Percentiles rank a stretch among this genome's conserved stretches.
Evolutionary conservation across 1,140 invertebrate species (phyloP).

Genomic region (Caenorhabditis latens): DNA sequence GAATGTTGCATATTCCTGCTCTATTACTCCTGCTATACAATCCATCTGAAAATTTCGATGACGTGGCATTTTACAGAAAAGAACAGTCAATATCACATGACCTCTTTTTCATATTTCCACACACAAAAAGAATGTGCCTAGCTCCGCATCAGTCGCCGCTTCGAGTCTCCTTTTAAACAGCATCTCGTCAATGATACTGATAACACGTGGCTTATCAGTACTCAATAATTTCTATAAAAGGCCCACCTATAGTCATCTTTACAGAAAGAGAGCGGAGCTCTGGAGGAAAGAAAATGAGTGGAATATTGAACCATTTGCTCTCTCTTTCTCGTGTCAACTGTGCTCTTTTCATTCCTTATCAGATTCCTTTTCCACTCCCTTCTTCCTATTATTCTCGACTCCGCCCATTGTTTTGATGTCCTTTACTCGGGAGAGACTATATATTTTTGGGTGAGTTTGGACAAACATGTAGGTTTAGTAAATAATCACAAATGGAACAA

Average conservation of each 20-base stretch:
- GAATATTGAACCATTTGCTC: conserved; percentile 45
- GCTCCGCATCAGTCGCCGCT: neutral
- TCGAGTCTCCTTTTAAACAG: conserved; percentile 36
- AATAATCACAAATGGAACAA: too few relatives aligned
- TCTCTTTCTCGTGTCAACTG: neutral
- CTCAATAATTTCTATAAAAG: neutral
- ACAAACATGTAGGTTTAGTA: neutral
- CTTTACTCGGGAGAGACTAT: neutral
- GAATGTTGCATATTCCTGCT: neutral
- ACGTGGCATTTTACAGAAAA: neutral
- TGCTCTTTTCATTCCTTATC: conserved; percentile 16
- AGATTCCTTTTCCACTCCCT: too few relatives aligned
- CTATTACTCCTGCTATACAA: too few relatives aligned
- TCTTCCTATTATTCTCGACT: neutral
- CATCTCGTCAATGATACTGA: neutral
- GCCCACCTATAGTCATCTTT: conserved; percentile 1
- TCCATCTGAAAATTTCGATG: neutral
- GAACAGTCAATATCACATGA: neutral
- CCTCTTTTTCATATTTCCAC: neutral
- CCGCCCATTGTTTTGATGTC: conserved; percentile 29
- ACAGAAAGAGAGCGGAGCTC: neutral
- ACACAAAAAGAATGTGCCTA: neutral
- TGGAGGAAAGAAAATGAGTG: neutral
- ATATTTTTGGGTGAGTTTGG: neutral
- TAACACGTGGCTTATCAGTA: conserved; percentile 45